phyloP scores from a whole-genome alignment of 2,888 invertebrate species.

The Pseudococcus viburni region DNA sequence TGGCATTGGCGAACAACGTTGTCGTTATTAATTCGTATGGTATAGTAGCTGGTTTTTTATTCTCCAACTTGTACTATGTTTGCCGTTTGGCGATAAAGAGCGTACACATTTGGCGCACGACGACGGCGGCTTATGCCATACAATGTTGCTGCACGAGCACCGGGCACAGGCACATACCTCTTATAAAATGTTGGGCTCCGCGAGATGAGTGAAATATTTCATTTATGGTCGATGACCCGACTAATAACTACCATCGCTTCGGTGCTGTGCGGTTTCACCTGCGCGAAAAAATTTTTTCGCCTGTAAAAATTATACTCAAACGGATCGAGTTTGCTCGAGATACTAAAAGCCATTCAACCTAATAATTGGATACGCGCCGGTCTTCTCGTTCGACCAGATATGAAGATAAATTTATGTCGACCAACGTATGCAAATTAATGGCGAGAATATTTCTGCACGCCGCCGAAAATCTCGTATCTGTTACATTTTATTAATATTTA shows the following conservation, averaged over 20 bases:
- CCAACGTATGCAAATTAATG: not conserved
- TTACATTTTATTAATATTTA: slow-evolving; percentile 1
- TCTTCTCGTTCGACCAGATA: not conserved
- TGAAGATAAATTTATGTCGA: not conserved
- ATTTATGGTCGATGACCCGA: slow-evolving; percentile 36
- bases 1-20: slow-evolving; percentile 17
- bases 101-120: not conserved
- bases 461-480: not conserved
- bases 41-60: not conserved
- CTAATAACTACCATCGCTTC: slow-evolving; percentile 22
- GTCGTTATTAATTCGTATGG: slow-evolving; percentile 11
- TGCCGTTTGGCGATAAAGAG: not conserved
- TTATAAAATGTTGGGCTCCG: not conserved
- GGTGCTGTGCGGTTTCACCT: not conserved
- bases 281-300: slow-evolving; percentile 10
- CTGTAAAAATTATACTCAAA: not conserved
- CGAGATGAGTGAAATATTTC: slow-evolving; percentile 8
- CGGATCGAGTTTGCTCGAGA: not conserved
- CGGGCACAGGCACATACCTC: not conserved
- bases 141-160: slow-evolving; percentile 5
- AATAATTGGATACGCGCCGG: slow-evolving; percentile 6
- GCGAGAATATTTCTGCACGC: not conserved
- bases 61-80: not conserved
- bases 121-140: not conserved
- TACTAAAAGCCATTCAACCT: slow-evolving; percentile 7